Conservation (phyloP, 2,888 invertebrate genomes). For the Lacanobia wlatinum region DNA sequence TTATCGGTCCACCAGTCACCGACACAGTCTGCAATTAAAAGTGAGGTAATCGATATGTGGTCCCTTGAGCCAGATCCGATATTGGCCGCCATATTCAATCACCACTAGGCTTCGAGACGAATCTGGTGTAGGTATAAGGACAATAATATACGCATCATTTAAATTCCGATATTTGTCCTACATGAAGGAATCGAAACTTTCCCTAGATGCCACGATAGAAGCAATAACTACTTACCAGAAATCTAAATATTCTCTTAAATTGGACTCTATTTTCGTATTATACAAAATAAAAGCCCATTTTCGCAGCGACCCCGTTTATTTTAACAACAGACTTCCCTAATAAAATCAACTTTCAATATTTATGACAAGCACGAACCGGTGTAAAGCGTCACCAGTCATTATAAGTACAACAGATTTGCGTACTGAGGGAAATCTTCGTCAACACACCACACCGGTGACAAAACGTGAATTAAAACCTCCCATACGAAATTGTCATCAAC, state of each 20-base stretch:
- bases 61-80: not conserved
- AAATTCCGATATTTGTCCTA: no score
- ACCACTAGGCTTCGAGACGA: not conserved
- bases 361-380: slow-evolving; percentile 45
- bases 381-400: slow-evolving; percentile 46
- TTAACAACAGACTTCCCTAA: slow-evolving; percentile 2
- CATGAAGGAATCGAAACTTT: no score
- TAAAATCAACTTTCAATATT: slow-evolving; percentile 52
- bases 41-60: no score
- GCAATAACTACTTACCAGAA: not conserved
- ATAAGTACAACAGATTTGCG: slow-evolving; percentile 62
- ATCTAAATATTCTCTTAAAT: not conserved
- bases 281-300: not conserved
- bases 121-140: not conserved
- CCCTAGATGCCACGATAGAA: no score
- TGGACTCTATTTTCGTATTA: not conserved
- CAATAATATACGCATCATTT: not conserved
- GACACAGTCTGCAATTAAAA: no score
- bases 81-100: not conserved
- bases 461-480: not conserved
- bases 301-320: not conserved
- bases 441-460: slow-evolving; percentile 32
- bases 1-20: no score
- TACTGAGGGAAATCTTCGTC: slow-evolving; percentile 55
- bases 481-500: not conserved